phyloP scores from a whole-genome alignment of 2,888 invertebrate genomes.

The Anodontia alba region DNA sequence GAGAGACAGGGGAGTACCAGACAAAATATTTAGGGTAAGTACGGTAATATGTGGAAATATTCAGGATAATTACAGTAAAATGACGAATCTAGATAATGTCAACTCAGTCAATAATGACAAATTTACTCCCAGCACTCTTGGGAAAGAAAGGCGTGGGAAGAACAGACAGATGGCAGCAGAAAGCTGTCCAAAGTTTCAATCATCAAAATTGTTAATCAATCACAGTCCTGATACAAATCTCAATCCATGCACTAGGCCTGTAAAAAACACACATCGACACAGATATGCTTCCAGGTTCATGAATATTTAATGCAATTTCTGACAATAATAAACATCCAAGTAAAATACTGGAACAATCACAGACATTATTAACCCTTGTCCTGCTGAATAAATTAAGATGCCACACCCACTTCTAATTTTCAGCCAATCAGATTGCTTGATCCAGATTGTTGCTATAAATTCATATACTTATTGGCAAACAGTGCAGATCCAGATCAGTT shows the following conservation, averaged over 20 bases:
- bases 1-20: too few relatives aligned
- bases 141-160: neutral
- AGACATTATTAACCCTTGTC: too few relatives aligned
- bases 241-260: neutral
- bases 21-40: too few relatives aligned
- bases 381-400: too few relatives aligned
- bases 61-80: too few relatives aligned
- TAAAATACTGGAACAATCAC: neutral
- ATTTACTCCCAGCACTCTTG: neutral
- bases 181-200: neutral
- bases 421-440: too few relatives aligned
- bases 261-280: neutral
- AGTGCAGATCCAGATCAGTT: too few relatives aligned
- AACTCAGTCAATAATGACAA: neutral
- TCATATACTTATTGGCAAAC: too few relatives aligned
- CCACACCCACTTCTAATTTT: too few relatives aligned
- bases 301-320: constrained; percentile 12
- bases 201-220: constrained; percentile 4
- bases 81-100: too few relatives aligned
- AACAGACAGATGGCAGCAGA: neutral
- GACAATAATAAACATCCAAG: neutral
- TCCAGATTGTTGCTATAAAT: too few relatives aligned
- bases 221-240: neutral
- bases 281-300: neutral
- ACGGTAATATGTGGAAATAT: too few relatives aligned